Conservation (phyloP, 1,140 invertebrate genomes). For the Dreissena rostriformis region DNA sequence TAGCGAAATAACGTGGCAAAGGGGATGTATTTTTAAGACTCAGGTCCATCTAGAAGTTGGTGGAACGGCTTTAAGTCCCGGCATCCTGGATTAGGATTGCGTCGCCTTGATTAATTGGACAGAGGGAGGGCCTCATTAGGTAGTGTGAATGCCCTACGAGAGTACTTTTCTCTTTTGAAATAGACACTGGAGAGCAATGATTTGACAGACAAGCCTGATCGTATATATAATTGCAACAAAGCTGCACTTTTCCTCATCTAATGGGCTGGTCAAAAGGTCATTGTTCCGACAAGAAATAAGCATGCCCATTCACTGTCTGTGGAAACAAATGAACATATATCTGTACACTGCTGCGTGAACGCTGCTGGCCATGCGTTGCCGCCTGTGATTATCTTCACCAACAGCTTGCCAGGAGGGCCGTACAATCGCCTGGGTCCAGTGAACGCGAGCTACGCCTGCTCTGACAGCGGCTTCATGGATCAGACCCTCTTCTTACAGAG, state of each 20-base stretch:
- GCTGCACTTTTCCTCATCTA: constrained; percentile 17
- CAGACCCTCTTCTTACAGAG: constrained; percentile 34
- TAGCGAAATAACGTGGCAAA: constrained; percentile 8
- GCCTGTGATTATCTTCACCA: constrained; percentile 51
- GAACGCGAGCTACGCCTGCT: constrained; percentile 40
- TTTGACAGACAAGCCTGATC: constrained; percentile 15
- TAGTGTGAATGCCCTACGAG: constrained; percentile 1
- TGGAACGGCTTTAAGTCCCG: constrained; percentile 20
- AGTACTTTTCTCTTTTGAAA: constrained; percentile 27
- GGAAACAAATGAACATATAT: constrained; percentile 48
- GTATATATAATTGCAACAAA: constrained; percentile 46
- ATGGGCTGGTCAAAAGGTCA: constrained; percentile 39
- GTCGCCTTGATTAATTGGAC: constrained; percentile 24
- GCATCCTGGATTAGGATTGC: constrained; percentile 9
- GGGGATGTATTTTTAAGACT: neutral
- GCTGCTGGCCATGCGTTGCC: constrained; percentile 34
- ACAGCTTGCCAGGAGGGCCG: constrained; percentile 11
- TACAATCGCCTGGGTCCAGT: constrained; percentile 27
- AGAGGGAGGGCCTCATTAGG: constrained; percentile 17
- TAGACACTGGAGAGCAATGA: constrained; percentile 22
- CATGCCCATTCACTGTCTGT: constrained; percentile 34
- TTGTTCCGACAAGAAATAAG: constrained; percentile 40
- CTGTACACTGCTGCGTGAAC: constrained; percentile 54
- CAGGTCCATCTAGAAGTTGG: constrained; percentile 26
- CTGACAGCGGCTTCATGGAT: constrained; percentile 56